A percentile compares a stretch with the other conserved stretches of the same genome.
Conservation (phyloP, 2,797 vertebrate genomes). For the Neostethus bicornis region DNA sequence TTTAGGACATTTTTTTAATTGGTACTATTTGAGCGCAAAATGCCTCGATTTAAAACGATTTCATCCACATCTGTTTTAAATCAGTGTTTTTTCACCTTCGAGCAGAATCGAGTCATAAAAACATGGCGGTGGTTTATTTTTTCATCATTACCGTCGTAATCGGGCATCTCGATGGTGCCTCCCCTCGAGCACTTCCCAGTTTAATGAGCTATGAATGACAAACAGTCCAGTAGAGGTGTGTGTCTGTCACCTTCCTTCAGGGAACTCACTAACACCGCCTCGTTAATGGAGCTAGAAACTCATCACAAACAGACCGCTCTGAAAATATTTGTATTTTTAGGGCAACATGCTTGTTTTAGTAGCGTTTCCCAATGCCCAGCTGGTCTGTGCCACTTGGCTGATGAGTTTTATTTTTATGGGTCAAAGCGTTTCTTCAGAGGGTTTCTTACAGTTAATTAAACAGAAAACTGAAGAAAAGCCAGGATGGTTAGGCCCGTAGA, state of each 20-base stretch:
- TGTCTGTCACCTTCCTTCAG: slow-evolving; percentile 50
- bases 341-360: slow-evolving; percentile 34
- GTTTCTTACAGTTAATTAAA: no score
- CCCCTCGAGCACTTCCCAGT: slow-evolving; percentile 43
- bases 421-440: no score
- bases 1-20: no score
- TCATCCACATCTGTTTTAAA: background rate
- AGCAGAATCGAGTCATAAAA: background rate
- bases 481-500: no score
- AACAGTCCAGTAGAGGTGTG: slow-evolving; percentile 47
- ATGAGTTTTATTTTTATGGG: no score
- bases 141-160: slow-evolving; percentile 63
- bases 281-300: slow-evolving; percentile 39
- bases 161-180: slow-evolving; percentile 52
- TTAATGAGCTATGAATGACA: slow-evolving; percentile 71
- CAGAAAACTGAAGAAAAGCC: no score
- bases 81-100: background rate
- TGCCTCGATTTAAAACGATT: background rate
- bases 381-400: slow-evolving; percentile 31
- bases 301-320: slow-evolving; percentile 28
- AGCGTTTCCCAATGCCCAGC: slow-evolving; percentile 16
- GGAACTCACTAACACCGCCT: slow-evolving; percentile 25
- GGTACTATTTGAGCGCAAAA: no score
- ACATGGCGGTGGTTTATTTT: slow-evolving; percentile 28
- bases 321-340: slow-evolving; percentile 42